phyloP scores from a whole-genome alignment of 2,888 invertebrate species.

The Erebia epiphron region DNA sequence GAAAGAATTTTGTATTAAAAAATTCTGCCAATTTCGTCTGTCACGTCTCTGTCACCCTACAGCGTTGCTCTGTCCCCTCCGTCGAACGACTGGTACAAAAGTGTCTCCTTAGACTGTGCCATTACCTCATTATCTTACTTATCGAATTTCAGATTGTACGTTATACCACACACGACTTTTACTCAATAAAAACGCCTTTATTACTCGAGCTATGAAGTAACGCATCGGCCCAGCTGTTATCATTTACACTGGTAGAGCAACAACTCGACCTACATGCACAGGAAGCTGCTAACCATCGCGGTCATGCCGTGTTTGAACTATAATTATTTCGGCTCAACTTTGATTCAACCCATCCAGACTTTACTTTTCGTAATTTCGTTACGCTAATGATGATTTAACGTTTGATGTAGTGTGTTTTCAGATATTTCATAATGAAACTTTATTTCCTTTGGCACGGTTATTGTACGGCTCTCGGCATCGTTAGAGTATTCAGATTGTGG shows the following conservation, averaged over 20 bases:
- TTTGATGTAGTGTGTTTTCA: neutral
- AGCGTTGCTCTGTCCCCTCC: too few relatives aligned
- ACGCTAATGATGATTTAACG: constrained; percentile 14
- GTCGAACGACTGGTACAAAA: too few relatives aligned
- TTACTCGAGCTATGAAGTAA: constrained; percentile 31
- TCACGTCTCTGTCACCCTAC: too few relatives aligned
- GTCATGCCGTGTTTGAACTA: constrained; percentile 66
- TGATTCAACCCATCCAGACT: constrained; percentile 56
- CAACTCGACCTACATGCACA: constrained; percentile 66
- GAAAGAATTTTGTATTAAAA: too few relatives aligned
- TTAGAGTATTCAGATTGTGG: too few relatives aligned
- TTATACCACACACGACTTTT: constrained; percentile 26
- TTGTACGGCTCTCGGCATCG: neutral
- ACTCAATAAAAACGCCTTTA: constrained; percentile 27
- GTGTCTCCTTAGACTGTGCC: neutral
- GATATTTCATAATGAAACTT: neutral
- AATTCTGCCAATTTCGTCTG: too few relatives aligned
- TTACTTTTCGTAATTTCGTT: constrained; percentile 17
- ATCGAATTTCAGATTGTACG: neutral
- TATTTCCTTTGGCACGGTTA: neutral
- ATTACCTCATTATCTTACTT: neutral
- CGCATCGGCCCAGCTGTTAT: constrained; percentile 45
- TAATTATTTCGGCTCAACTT: constrained; percentile 67
- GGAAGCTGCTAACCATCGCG: constrained; percentile 71
- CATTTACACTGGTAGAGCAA: constrained; percentile 57